Evolutionary conservation across 1,140 invertebrate species (phyloP).

Genomic region (Asbolus verrucosus): DNA sequence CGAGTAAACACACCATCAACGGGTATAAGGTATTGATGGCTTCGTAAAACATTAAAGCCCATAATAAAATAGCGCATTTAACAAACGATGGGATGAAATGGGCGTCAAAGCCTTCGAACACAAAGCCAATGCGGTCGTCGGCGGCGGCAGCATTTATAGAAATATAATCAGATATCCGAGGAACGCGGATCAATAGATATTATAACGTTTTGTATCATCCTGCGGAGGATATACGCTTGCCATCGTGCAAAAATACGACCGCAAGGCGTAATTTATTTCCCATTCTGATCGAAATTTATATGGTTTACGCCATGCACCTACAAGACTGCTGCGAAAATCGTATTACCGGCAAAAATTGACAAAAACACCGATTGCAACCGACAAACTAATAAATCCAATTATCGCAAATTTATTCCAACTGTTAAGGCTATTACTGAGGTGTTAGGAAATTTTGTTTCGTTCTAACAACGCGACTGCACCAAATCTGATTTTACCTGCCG

Average conservation of each 20-base stretch:
- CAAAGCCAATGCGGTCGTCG: conserved; percentile 8
- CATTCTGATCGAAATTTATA: not conserved
- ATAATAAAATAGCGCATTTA: conserved; percentile 1
- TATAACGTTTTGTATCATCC: conserved; percentile 16
- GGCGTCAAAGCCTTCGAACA: conserved; percentile 5
- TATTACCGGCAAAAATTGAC: no score
- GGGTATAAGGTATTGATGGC: conserved; percentile 7
- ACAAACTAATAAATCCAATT: no score
- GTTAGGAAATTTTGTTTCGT: no score
- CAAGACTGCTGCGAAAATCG: no score
- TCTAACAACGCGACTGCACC: no score
- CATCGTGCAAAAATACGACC: not conserved
- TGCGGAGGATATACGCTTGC: conserved; percentile 6
- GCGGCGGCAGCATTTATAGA: conserved; percentile 24
- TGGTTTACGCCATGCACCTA: not conserved
- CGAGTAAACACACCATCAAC: conserved; percentile 6
- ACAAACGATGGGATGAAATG: conserved; percentile 4
- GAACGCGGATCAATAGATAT: conserved; percentile 17
- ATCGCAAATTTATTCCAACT: no score
- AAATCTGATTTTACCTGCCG: no score
- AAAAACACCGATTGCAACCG: no score
- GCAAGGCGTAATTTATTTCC: not conserved
- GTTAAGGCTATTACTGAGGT: no score
- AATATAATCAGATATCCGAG: conserved; percentile 20
- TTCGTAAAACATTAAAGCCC: conserved; percentile 23